Evolutionary conservation across 2,888 invertebrate genomes (phyloP).

Genomic region (Lissocephala sabroskyi): DNA sequence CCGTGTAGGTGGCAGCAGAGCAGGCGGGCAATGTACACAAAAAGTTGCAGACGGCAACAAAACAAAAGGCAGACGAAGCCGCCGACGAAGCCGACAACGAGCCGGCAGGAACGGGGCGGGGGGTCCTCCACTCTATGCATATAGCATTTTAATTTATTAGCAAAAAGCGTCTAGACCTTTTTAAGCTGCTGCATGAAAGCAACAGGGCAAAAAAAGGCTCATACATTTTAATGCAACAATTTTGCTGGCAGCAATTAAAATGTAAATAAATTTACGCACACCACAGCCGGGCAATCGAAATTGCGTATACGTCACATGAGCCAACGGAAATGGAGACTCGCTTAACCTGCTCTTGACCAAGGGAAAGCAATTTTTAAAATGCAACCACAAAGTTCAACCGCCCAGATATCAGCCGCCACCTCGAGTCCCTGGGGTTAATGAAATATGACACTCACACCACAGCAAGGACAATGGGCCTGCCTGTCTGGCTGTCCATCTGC

Average conservation of each 20-base stretch:
- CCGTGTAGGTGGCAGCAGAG: background rate
- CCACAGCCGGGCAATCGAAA: conserved; percentile 22
- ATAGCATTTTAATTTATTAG: conserved; percentile 66
- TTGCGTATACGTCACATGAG: conserved; percentile 23
- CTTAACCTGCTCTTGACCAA: conserved; percentile 12
- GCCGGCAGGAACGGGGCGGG: conserved; percentile 4
- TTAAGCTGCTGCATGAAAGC: conserved; percentile 41
- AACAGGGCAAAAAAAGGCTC: conserved; percentile 7
- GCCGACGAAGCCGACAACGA: conserved; percentile 13
- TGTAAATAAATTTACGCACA: conserved; percentile 50
- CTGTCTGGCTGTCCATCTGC: background rate
- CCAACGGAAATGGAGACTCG: background rate
- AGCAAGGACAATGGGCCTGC: background rate
- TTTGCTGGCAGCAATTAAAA: conserved; percentile 53
- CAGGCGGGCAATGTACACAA: conserved; percentile 16
- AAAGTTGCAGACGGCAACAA: conserved; percentile 30
- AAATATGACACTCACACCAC: background rate
- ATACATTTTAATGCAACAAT: conserved; percentile 50
- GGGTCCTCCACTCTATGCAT: conserved; percentile 46
- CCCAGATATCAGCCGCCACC: too few relatives aligned
- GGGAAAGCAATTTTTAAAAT: too few relatives aligned
- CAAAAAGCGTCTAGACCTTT: conserved; percentile 62
- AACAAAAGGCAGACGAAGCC: conserved; percentile 35
- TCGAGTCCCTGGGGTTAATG: too few relatives aligned
- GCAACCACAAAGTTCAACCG: too few relatives aligned